Base-by-base conservation (phyloP, 2,888 invertebrate genomes). In the Caenorhabditis sp. region DNA sequence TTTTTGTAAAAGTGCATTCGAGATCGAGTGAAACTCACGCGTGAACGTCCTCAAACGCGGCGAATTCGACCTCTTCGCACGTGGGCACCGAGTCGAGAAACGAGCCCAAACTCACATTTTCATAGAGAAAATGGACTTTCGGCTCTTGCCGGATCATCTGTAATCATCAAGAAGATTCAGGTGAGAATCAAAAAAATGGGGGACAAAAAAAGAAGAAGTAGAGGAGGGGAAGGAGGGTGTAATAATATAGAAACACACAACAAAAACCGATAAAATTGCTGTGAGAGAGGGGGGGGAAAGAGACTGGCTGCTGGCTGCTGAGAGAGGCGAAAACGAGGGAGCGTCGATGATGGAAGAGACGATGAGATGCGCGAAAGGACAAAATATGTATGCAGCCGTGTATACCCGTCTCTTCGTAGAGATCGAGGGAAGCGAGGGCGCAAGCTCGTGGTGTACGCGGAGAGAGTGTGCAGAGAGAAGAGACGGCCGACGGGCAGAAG, bases 101-200 rank as follows among this genome's bases (percentile, higher is more conserved):
- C 20, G 70, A 27, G 11, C 32, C 32, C 27, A 70, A 9, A 13
- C 59, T 45, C 17, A 70, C 59, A 22, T 70, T 70, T n/a, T 52
- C 43, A 26, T 70, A 70, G 45, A 53, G 43, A 22, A 70, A 70
- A 13, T 59, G 26, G 7, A 59, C 52, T 53, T 59, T 70, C 70
- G 70, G 70, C 59, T 70, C 70, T 39, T 70, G 70, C 52, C 70
- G 59, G 24, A 70, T 70, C 70, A 70, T 70, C 59, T 59, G 41
- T 6, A 41, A 59, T 15, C 7, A 41, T 2, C 32, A 20, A 22
- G 32, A 32, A 5, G 6, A 11, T 15, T 35, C 17, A 43, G 45
- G 30, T 26, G 27, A 48, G 50, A 26, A 35, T 6, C 26, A 43
- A 17, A 30, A 26, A 63, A 53, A 32, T 32, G 39, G 15, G 32